A percentile compares a stretch with the other conserved stretches of the same genome.
Evolutionary conservation across 2,113 vertebrate genomes (phyloP).

Genomic region (Eptatretus burgeri): DNA sequence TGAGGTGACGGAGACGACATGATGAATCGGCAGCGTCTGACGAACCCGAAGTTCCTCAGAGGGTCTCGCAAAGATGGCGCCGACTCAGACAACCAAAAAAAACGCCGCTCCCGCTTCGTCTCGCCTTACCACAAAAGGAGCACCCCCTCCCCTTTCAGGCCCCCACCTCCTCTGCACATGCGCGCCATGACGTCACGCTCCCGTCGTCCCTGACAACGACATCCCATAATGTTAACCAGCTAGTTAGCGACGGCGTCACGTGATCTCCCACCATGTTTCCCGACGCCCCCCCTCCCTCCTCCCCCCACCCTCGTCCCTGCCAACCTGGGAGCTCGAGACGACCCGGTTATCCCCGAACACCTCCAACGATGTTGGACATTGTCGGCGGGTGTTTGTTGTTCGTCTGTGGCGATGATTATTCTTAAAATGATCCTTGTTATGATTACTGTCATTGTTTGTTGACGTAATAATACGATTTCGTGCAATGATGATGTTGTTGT

Average conservation of each 20-base stretch:
- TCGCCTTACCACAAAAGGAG: no score
- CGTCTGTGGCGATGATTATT: neutral
- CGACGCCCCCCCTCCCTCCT: neutral
- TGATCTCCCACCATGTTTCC: neutral
- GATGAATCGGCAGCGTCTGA: no score
- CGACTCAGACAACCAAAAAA: no score
- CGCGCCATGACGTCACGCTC: neutral
- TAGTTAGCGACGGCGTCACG: slow-evolving; percentile 3
- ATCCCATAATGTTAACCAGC: slow-evolving; percentile 4
- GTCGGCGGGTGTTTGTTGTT: neutral
- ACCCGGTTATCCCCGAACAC: neutral
- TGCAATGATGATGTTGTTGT: no score
- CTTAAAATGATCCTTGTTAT: neutral
- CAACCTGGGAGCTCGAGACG: neutral
- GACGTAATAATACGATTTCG: neutral
- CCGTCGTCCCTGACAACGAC: neutral
- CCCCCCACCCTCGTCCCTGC: neutral
- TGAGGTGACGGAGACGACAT: no score
- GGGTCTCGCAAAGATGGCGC: no score
- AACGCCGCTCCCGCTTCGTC: no score
- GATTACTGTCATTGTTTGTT: neutral
- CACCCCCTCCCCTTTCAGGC: no score
- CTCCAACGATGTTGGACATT: neutral
- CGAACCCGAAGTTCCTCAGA: no score
- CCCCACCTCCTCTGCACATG: no score